Base-by-base conservation (phyloP, 2,797 vertebrate genomes). In the Rhadinocentrus ornatus region DNA sequence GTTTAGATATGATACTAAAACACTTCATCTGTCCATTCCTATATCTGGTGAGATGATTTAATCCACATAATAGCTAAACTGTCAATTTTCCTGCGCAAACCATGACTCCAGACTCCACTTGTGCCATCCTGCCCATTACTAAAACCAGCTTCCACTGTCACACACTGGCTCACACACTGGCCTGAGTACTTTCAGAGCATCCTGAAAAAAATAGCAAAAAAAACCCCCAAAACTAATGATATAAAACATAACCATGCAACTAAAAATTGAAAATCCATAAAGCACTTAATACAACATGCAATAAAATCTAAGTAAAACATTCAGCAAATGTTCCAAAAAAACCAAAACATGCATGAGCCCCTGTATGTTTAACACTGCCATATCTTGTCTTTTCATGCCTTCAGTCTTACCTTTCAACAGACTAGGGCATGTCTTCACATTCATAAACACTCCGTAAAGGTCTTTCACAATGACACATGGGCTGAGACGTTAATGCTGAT, bases 391-490 rank as follows among this genome's bases (percentile, higher is more conserved):
- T 65, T 31, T 59, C 58, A 67, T 58, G 66, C 78, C 73, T 80
- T 52, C 24, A 22, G 63, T 41, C 52, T 69, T 60, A 82, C 73
- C 60, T 82, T 34, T 56, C 26, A 48, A 9, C 57, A 67, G 52
- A 81, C 60, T 50, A 54, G 74, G n/a, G 73, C 70, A 26, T 32
- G 64, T 71, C 61, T 50, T 48, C 39, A 20, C 37, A 8, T 57
- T 22, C 61, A 53, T 3, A 65, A 70, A 81, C 70, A 58, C 29
- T 44, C 69, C 20, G 66, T 46, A 78, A 70, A 77, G 73, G 74
- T 83, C 75, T 78, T 44, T 75, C 39, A 62, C 74, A 70, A 53
- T 73, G 67, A 85, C 62, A 69, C 66, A 9, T 5, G 66, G 54
- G 58, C 62, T 16, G 56, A 64, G 26, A 62, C 62, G 7, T 26